phyloP scores from a whole-genome alignment of 2,888 invertebrate genomes.

The Shargacucullia verbasci region DNA sequence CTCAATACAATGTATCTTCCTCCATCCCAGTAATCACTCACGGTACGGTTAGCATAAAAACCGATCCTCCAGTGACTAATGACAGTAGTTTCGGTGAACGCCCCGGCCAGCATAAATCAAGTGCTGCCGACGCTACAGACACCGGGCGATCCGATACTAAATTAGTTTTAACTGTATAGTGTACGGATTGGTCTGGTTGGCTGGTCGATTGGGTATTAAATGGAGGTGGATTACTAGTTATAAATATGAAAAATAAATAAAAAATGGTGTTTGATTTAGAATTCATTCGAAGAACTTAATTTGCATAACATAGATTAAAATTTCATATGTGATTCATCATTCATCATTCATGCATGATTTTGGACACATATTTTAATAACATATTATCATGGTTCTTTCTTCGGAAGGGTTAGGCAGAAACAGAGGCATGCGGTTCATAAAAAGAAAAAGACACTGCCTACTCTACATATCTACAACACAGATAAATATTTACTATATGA shows the following conservation, averaged over 20 bases:
- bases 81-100: constrained; percentile 65
- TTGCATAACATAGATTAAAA: too few species aligned
- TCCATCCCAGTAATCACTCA: constrained; percentile 61
- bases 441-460: too few species aligned
- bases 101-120: constrained; percentile 66
- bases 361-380: too few species aligned
- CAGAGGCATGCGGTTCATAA: too few species aligned
- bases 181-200: constrained; percentile 24
- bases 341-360: too few species aligned
- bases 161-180: constrained; percentile 51
- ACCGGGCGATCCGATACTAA: constrained; percentile 42
- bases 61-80: constrained; percentile 66
- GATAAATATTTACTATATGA: too few species aligned
- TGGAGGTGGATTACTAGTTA: not conserved
- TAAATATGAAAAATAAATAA: not conserved
- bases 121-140: constrained; percentile 51
- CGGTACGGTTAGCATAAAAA: constrained; percentile 71
- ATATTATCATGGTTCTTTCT: too few species aligned
- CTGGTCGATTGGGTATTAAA: constrained; percentile 5
- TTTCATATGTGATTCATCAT: too few species aligned
- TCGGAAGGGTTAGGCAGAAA: too few species aligned
- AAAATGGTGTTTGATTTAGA: too few species aligned
- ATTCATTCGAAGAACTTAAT: too few species aligned
- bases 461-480: too few species aligned
- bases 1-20: constrained; percentile 50